phyloP scores from a whole-genome alignment of 2,888 invertebrate species.

The Mythimna impura region DNA sequence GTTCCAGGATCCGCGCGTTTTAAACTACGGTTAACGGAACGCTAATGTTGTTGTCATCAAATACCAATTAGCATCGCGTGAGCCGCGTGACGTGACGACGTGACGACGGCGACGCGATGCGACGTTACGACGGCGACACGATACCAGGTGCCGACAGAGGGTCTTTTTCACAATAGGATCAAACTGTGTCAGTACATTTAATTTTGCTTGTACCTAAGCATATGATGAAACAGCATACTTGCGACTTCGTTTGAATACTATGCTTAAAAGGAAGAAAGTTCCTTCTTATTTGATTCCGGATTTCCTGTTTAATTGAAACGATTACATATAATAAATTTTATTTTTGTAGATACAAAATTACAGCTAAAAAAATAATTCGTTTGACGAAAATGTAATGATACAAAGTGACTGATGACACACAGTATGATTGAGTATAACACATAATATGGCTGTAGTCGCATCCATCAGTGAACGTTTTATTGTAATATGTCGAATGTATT shows the following conservation, averaged over 20 bases:
- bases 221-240: background rate
- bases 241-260: background rate
- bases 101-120: background rate
- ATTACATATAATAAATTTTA: background rate
- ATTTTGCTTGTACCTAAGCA: background rate
- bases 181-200: too few species aligned
- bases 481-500: slow-evolving; percentile 25
- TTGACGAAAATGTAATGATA: slow-evolving; percentile 41
- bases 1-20: slow-evolving; percentile 26
- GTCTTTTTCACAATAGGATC: background rate
- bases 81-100: background rate
- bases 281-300: background rate
- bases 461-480: slow-evolving; percentile 17
- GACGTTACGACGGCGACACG: background rate
- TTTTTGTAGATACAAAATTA: background rate
- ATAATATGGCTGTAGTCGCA: background rate
- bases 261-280: background rate
- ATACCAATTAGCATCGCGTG: slow-evolving; percentile 45
- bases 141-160: background rate
- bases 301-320: background rate
- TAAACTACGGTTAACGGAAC: slow-evolving; percentile 34
- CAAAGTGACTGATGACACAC: slow-evolving; percentile 5
- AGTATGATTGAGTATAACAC: slow-evolving; percentile 7
- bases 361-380: background rate
- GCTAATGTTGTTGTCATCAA: slow-evolving; percentile 47